phyloP scores from a whole-genome alignment of 2,888 invertebrate genomes.

The Poecilobothrus nobilitatus region DNA sequence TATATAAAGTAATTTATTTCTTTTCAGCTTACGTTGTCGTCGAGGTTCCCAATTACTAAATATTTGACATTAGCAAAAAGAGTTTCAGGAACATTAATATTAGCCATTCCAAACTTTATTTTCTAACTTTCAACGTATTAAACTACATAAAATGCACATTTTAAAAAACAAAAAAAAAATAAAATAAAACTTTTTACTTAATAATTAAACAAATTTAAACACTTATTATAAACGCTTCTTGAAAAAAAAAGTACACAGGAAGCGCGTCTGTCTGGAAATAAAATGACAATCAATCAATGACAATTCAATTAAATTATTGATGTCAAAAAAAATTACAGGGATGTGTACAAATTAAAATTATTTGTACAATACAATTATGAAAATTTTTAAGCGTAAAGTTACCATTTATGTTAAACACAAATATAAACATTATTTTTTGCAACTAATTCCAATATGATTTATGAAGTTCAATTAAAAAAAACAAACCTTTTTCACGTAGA shows the following conservation, averaged over 20 bases:
- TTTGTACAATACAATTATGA: too few species aligned
- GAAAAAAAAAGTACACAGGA: conserved; percentile 3
- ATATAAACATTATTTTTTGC: too few species aligned
- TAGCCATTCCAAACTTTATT: conserved; percentile 32
- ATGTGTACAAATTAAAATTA: neutral
- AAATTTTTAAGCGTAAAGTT: too few species aligned
- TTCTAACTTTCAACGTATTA: neutral
- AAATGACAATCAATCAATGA: neutral
- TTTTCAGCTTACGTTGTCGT: conserved; percentile 53
- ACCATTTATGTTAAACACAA: too few species aligned
- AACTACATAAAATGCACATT: neutral
- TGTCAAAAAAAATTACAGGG: neutral
- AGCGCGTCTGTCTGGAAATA: neutral
- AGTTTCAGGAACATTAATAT: conserved; percentile 39
- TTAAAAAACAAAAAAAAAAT: neutral
- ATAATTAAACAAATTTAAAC: conserved; percentile 1
- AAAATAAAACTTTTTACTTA: neutral
- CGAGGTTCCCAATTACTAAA: conserved; percentile 71
- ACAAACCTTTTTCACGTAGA: too few species aligned
- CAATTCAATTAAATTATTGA: too few species aligned
- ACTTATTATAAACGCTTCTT: neutral
- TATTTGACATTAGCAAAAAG: conserved; percentile 77
- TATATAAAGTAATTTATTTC: neutral
- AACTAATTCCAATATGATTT: too few species aligned
- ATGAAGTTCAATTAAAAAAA: too few species aligned